Percentiles rank a stretch among this genome's conserved stretches.
Evolutionary conservation across 2,888 invertebrate genomes (phyloP).

Genomic region (Coenonympha glycerion): DNA sequence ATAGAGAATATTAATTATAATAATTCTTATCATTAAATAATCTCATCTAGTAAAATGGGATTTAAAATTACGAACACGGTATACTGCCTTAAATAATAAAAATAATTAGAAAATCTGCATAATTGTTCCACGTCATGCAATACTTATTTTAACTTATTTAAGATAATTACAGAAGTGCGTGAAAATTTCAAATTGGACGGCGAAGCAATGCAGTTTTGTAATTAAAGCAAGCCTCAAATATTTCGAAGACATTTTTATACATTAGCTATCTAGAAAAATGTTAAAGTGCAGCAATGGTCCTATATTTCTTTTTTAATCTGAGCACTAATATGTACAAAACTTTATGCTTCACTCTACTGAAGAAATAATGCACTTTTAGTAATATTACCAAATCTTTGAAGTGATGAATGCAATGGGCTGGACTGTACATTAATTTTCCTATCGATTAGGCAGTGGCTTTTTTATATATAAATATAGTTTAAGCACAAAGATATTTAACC

Average conservation of each 20-base stretch:
- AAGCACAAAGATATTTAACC: background rate
- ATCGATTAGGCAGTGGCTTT: constrained; percentile 27
- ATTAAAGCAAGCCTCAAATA: constrained; percentile 28
- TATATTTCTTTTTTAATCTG: constrained; percentile 18
- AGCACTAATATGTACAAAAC: constrained; percentile 24
- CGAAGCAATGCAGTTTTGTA: constrained; percentile 39
- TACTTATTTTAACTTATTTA: constrained; percentile 17
- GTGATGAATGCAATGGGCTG: too few species aligned
- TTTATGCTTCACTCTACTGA: constrained; percentile 17
- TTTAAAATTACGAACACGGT: background rate
- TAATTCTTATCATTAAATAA: background rate
- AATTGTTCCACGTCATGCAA: background rate
- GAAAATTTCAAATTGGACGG: constrained; percentile 40
- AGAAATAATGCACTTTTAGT: constrained; percentile 8
- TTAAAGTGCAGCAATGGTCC: constrained; percentile 25
- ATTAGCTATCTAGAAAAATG: constrained; percentile 27
- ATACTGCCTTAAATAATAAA: background rate
- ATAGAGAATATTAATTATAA: background rate
- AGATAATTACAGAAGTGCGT: constrained; percentile 28
- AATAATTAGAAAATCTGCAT: background rate
- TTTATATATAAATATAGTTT: constrained; percentile 7
- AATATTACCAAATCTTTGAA: too few species aligned
- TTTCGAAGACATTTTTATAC: constrained; percentile 19
- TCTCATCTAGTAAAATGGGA: background rate
- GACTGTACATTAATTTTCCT: constrained; percentile 11